Evolutionary conservation across 2,888 invertebrate species (phyloP), one percentile per base, ranked within the genome.

Genomic region (Colostygia pectinataria): DNA sequence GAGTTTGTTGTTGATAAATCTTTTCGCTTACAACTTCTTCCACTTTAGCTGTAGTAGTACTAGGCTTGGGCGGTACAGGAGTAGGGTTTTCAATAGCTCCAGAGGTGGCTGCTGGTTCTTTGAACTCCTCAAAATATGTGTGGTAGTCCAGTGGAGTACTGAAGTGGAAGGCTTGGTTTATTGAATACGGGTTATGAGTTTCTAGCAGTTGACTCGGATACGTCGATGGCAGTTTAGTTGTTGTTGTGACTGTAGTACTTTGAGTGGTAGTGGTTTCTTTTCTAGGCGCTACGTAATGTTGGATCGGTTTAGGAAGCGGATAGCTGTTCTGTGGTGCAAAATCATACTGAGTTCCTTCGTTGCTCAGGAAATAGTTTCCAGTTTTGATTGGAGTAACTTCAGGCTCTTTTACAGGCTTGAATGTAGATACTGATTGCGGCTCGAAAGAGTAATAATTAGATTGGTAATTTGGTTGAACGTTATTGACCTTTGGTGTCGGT

Each of bases 101-200:
- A 53, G 77, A 71, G 20, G 72, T 74, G 1, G 67, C 68, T 28
- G 74, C 66, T 8, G 79, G 71, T 52, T 83, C 83, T 61, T 84
- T 85, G 29, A 75, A 69, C 34, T 89, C 89, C 13, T 90, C 87
- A 18, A 79, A 82, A 57, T 80, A 83, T 49, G 71, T 83, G 42
- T 85, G 85, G 56, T 89, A 86, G 52, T 89, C 90, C 47, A 88
- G 66, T 4, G 90, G 89, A 39, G 89, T 89, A 60, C 85, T 90
- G 50, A 86, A 86, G 60, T 88, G 86, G 71, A 90, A 90, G 0
- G 88, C 90, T 60, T 90, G 90, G 57, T 90, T 91, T 43, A 90
- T 90, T 0, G 88, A 88, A 59, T 86, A 90, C 1, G 91, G 90
- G 57, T 90, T 90, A 45, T 90, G 90, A 7, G 90, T 90, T 63